A percentile compares a stretch with the other conserved stretches of the same genome.
Evolutionary conservation across 2,113 vertebrate genomes (phyloP).

Genomic region (Struthio camelus): DNA sequence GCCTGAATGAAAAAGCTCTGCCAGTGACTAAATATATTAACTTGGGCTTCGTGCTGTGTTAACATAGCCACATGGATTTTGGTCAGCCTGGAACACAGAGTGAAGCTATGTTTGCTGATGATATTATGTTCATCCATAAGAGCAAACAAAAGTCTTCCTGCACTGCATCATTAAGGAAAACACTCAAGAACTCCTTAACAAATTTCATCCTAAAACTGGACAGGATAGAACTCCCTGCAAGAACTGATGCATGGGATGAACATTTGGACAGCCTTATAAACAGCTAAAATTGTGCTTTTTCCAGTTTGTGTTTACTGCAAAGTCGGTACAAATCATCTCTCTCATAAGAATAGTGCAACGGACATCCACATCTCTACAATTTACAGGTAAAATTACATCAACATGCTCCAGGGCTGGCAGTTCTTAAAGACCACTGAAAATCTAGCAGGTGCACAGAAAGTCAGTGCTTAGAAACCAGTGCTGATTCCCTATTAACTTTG

Average conservation of each 20-base stretch:
- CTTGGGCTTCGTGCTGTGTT: conserved; percentile 1
- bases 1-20: conserved; percentile 1
- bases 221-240: not conserved
- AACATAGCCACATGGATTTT: not conserved
- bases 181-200: not conserved
- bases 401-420: not conserved
- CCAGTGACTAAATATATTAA: conserved; percentile 25
- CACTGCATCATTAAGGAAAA: not conserved
- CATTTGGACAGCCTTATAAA: not conserved
- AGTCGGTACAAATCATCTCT: not conserved
- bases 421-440: not conserved
- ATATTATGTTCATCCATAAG: not conserved
- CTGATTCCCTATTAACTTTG: not conserved
- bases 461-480: not conserved
- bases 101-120: not conserved
- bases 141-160: not conserved
- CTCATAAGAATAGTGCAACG: fast-evolving
- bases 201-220: not conserved
- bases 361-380: not conserved
- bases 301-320: not conserved
- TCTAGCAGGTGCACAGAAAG: not conserved
- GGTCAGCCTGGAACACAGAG: conserved; percentile 1
- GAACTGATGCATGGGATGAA: not conserved
- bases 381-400: not conserved
- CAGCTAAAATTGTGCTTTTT: not conserved